Evolutionary conservation across 2,797 vertebrate species (phyloP), one percentile per base, ranked within the genome.

Genomic region (Fistularia tabacaria): DNA sequence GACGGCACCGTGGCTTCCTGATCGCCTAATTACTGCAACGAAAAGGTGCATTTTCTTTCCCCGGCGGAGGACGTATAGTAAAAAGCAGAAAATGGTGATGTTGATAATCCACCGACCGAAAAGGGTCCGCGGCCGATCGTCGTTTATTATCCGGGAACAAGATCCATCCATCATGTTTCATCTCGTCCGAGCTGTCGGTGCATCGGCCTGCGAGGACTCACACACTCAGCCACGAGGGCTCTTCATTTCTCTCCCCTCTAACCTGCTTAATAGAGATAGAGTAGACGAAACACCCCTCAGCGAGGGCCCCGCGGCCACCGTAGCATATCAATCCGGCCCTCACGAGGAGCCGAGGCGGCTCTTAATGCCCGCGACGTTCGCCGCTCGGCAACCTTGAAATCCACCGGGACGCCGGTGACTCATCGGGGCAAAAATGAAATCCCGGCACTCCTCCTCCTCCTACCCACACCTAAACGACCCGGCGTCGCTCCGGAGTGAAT

Each of bases 221-320:
- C 54, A 57, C 69, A 67, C 63, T 82, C 73, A 58, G 50, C 25
- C 57, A 73, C 42, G 59, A 80, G 71, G 64, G 61, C 71, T 73
- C 73, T 83, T 68, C 51, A 66, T 77, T 80, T 69, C 72, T 68
- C 25, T 71, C 50, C 9, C 43, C 38, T 51, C 62, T 68, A 71
- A 77, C 77, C 73, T 80, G 64, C 65, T 75, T 77, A 76, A 83
- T 83, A 66, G 69, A 83, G 82, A 81, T 74, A 48, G 68, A 84
- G 73, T 60, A 77, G 71, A 76, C 70, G 51, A 74, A 75, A 70
- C 63, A 81, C 72, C 69, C 47, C 62, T 73, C 59, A 51, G 38
- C 76, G 69, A 49, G 38, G 68, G 66, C 51, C 69, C 57, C 60
- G 59, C 60, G 15, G 53, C 13, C 65, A 43, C 70, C 59, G 81